phyloP scores from a whole-genome alignment of 1,140 invertebrate genomes.

The Elymnias hypermnestra region DNA sequence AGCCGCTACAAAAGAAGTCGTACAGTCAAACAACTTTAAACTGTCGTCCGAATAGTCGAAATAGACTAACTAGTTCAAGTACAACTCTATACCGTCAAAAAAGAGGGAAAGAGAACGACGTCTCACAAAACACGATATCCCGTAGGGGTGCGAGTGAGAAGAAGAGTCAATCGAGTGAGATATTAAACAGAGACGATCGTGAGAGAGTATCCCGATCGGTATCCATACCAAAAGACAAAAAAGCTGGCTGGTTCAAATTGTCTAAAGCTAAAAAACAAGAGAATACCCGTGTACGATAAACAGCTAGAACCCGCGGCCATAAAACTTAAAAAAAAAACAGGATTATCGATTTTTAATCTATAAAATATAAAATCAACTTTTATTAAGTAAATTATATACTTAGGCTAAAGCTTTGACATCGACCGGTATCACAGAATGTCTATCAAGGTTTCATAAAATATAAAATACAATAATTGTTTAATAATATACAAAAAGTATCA shows the following conservation, averaged over 20 bases:
- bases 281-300: constrained; percentile 57
- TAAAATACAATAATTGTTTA: too few relatives aligned
- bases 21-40: constrained; percentile 64
- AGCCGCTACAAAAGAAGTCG: constrained; percentile 56
- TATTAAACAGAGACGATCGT: constrained; percentile 71
- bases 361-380: too few relatives aligned
- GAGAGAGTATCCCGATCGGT: constrained; percentile 77
- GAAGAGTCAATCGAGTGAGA: constrained; percentile 79
- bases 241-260: constrained; percentile 83
- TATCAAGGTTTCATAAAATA: too few relatives aligned
- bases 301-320: too few relatives aligned
- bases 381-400: too few relatives aligned
- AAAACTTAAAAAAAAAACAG: too few relatives aligned
- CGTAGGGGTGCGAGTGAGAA: constrained; percentile 70
- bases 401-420: too few relatives aligned
- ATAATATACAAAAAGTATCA: too few relatives aligned
- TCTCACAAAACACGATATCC: constrained; percentile 56
- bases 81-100: constrained; percentile 60
- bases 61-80: constrained; percentile 48
- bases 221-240: constrained; percentile 83
- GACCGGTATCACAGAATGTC: too few relatives aligned
- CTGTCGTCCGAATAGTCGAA: constrained; percentile 47
- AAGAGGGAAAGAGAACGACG: constrained; percentile 59
- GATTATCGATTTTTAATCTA: too few relatives aligned
- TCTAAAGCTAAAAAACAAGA: constrained; percentile 77